Conservation (phyloP, 2,888 invertebrate species). For the Plebejus argus region DNA sequence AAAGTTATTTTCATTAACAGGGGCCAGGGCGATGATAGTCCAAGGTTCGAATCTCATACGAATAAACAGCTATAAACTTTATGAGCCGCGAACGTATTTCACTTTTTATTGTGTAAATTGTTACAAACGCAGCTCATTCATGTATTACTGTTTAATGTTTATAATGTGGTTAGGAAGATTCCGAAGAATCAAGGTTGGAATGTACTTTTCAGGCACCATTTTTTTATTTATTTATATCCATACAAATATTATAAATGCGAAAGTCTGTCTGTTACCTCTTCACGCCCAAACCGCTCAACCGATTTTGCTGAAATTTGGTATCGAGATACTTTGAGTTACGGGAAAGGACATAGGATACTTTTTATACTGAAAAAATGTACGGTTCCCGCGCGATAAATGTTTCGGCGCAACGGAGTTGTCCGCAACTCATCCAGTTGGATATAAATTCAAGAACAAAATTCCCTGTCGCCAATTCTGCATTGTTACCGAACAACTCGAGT, state of each 20-base stretch:
- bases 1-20: neutral
- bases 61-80: constrained; percentile 10
- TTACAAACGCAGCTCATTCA: constrained; percentile 16
- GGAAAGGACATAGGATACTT: too few relatives aligned
- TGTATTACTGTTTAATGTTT: neutral
- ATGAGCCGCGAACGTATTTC: neutral
- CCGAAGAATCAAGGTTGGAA: neutral
- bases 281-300: too few relatives aligned
- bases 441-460: neutral
- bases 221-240: too few relatives aligned
- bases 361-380: too few relatives aligned
- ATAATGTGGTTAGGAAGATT: constrained; percentile 6
- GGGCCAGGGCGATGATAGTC: neutral
- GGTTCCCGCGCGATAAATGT: too few relatives aligned
- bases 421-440: neutral
- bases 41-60: constrained; percentile 1
- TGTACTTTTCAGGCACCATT: too few relatives aligned
- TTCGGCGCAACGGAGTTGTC: neutral
- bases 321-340: too few relatives aligned
- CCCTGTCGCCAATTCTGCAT: neutral
- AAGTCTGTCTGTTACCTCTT: too few relatives aligned
- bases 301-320: too few relatives aligned
- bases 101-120: constrained; percentile 27
- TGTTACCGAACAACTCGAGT: neutral
- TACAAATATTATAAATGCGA: too few relatives aligned